Base-by-base conservation (phyloP, 2,797 vertebrate species). In the Brachyalestes nurse region DNA sequence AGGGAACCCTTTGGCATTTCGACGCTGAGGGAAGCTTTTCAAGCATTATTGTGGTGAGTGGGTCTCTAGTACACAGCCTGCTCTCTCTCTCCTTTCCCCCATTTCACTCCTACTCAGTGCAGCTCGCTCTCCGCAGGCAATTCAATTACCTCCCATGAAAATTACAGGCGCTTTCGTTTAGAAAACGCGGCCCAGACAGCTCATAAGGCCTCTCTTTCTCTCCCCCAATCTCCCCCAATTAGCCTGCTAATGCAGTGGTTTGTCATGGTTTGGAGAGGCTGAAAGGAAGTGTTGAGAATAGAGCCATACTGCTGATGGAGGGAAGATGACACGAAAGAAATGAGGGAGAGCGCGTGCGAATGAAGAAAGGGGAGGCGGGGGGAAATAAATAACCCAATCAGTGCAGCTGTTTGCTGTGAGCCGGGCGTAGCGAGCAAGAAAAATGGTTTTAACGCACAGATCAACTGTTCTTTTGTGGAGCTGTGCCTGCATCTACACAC, bases 131-230 rank as follows among this genome's bases (percentile, higher is more conserved):
- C 89, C 88, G 86, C 88, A 45, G 90, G 89, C 88, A 70, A 92
- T 92, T 93, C 92, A 93, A 92, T 93, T 92, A 93, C 89, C 85
- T 88, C 86, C 86, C 85, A 90, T 91, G 91, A 91, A 92, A 93
- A 93, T 93, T 90, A 89, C 80, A 87, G 45, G 9, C 57, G 87
- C 90, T 91, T 91, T 93, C 90, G 93, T 93, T 92, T 90, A 88
- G 88, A 86, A 84, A 90, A 23, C 85, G 87, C 88, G 86, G 86
- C 89, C 90, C 84, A 75, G 86, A 89, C 89, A 87, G 90, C 90
- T 90, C 88, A 88, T 87, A 87, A 89, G 88, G 88, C 86, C 87
- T 88, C 90, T 90, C 13, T 34, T 34, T 6, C 88, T 87, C 65
- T 89, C 91, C 88, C 75, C 88, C 87, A 89, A 90, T 89, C 89